Evolutionary conservation across 2,888 invertebrate genomes (phyloP), one percentile per base, ranked within the genome.

Genomic region (Dicyrtoma fusca): DNA sequence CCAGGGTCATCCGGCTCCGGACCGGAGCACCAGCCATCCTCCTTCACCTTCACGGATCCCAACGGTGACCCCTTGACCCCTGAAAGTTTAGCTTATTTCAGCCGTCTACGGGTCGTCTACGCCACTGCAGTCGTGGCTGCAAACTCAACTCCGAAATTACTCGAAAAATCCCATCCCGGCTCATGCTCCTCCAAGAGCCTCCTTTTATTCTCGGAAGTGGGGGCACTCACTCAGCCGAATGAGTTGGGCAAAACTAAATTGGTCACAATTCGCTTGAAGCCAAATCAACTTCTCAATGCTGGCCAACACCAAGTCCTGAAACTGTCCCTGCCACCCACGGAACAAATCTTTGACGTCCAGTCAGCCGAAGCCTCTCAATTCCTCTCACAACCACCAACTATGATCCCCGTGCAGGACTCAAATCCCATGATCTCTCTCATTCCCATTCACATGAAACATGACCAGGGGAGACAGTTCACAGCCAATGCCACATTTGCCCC

Each of bases 221-320:
- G 53, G 19, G 53, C 55, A 17, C 10, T 66, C 8, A 66, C 66
- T n/a, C 4, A 4, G 0, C 53, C 55, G 10, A 55, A 66, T 55
- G 13, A 6, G 10, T 17, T 26, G 13, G 55, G 55, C 1, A 53
- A 66, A 55, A 25, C 53, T 21, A 66, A 42, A 21, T 19, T 53
- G 1, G 23, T 66, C 1, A 51, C 26, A n/a, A 34, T 51, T n/a
- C 53, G 51, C 4, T 34, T 55, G 14, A 55, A 53, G 34, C 53
- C 51, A 19, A 66, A 66, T 42, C 66, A 66, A 25, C 17, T 62
- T 13, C 45, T 62, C 17, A 44, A 8, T 26, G 44, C 62, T 19
- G 62, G 62, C 11, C 44, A 62, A 11, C n/a, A 62, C 8, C 62
- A 62, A 17, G n/a, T 19, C 2, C 10, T 62, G 4, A 62, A 42